Evolutionary conservation across 37 sponge, comb jelly and placozoan species (phyloP).

Genomic region (Geodia barretti): DNA sequence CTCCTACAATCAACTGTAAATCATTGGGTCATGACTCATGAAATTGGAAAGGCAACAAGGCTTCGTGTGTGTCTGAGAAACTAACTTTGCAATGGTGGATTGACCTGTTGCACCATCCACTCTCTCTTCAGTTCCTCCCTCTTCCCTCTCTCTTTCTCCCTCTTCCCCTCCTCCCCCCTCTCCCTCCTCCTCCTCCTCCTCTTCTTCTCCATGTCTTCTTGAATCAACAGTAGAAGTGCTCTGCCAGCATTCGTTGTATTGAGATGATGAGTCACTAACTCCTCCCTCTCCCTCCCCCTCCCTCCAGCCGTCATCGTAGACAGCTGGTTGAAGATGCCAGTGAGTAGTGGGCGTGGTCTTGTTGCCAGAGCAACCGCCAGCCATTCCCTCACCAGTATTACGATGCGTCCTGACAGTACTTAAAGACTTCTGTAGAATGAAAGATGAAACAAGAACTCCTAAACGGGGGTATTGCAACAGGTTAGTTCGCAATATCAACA

Average conservation of each 20-base stretch:
- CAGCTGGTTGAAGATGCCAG: background rate
- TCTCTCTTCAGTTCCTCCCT: background rate
- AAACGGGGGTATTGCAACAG: no score
- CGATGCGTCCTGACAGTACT: background rate
- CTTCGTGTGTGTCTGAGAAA: no score
- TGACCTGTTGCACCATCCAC: background rate
- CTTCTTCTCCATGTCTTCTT: background rate
- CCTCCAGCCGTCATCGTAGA: background rate
- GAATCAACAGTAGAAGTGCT: background rate
- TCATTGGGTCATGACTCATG: no score
- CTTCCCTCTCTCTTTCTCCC: background rate
- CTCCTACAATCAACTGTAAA: no score
- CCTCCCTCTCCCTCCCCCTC: background rate
- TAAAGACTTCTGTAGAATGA: background rate
- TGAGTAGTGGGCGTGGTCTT: background rate
- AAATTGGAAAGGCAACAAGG: no score
- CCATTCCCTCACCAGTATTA: background rate
- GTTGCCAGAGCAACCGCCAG: no score
- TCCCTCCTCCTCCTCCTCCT: slow-evolving; percentile 3
- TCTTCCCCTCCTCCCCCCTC: background rate
- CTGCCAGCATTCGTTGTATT: background rate
- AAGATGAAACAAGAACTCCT: no score
- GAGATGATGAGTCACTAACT: background rate
- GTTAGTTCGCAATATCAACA: no score
- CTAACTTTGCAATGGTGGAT: background rate